A percentile compares a stretch with the other conserved stretches of the same genome.
Conservation (phyloP, 2,113 vertebrate genomes). For the Percopsis transmontana region DNA sequence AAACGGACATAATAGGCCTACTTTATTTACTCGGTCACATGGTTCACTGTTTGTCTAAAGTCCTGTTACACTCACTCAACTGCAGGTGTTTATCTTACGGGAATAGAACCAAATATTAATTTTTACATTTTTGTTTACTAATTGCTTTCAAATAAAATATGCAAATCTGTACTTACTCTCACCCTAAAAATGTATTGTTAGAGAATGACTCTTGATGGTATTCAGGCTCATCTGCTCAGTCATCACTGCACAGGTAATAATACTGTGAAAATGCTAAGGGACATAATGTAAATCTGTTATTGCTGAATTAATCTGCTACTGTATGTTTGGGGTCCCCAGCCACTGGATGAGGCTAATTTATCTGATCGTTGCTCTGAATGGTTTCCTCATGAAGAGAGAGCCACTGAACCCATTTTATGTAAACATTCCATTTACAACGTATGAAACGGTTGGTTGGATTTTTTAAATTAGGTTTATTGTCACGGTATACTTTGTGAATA, state of each 20-base stretch:
- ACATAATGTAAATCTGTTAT: not conserved
- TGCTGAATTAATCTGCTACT: not conserved
- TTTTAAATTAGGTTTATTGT: no score
- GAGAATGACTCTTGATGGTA: constrained; percentile 68
- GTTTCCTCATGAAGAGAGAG: constrained; percentile 83
- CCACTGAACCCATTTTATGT: constrained; percentile 80
- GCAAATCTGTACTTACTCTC: constrained; percentile 25
- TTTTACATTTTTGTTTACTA: no score
- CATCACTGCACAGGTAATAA: constrained; percentile 79
- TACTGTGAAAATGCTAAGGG: not conserved
- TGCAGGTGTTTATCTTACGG: not conserved
- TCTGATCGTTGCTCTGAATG: constrained; percentile 77
- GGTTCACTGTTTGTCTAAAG: not conserved
- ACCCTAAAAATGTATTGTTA: constrained; percentile 86
- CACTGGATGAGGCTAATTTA: constrained; percentile 80
- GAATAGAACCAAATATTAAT: not conserved
- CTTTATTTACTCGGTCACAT: not conserved
- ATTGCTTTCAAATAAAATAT: no score
- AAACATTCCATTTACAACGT: no score
- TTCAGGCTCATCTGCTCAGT: constrained; percentile 81
- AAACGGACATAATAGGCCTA: no score
- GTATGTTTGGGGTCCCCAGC: constrained; percentile 49
- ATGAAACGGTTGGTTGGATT: no score
- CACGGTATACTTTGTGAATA: no score
- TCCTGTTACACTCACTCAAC: not conserved